Evolutionary conservation across 2,113 vertebrate genomes (phyloP).

Genomic region (Verasper variegatus): DNA sequence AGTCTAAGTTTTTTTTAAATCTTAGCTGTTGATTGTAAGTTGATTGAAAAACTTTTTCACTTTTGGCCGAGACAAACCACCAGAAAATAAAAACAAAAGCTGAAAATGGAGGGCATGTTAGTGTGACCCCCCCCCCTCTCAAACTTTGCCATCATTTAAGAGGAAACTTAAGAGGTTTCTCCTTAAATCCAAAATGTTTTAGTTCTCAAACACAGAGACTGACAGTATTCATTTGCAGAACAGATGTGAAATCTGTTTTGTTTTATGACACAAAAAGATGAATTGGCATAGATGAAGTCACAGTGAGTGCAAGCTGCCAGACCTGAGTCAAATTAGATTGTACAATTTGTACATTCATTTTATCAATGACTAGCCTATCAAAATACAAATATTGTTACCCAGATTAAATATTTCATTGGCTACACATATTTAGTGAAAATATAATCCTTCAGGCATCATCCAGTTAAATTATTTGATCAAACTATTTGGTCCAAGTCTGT

Average conservation of each 20-base stretch:
- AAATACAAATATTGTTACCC: slow-evolving; percentile 4
- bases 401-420: background rate
- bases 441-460: too few relatives aligned
- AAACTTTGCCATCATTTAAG: background rate
- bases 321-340: slow-evolving; percentile 26
- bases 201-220: background rate
- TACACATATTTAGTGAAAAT: background rate
- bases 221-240: background rate
- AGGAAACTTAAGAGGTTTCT: background rate
- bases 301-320: slow-evolving; percentile 22
- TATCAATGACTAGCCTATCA: slow-evolving; percentile 6
- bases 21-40: background rate
- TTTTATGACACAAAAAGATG: too few relatives aligned
- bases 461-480: slow-evolving; percentile 6
- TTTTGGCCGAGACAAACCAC: slow-evolving; percentile 39
- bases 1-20: background rate
- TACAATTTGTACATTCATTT: background rate
- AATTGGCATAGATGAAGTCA: slow-evolving; percentile 13
- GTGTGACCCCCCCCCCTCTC: background rate
- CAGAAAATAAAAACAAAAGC: background rate
- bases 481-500: slow-evolving; percentile 40
- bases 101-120: background rate
- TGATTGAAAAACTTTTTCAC: background rate
- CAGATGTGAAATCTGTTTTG: too few relatives aligned
- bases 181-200: background rate